Evolutionary conservation across 2,888 invertebrate species (phyloP).

Genomic region (Scaptomyza reducta): DNA sequence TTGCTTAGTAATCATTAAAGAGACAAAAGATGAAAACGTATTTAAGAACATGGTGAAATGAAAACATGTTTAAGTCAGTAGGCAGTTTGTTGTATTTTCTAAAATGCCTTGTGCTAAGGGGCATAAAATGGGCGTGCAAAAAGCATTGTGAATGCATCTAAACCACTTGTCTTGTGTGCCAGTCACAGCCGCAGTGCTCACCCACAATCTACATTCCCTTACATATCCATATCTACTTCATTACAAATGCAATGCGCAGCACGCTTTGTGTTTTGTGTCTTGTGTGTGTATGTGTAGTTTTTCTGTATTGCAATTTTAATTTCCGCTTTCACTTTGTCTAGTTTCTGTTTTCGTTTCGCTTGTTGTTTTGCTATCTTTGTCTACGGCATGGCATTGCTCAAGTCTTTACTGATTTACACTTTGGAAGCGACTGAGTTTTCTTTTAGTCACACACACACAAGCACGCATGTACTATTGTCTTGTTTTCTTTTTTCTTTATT

Average conservation of each 20-base stretch:
- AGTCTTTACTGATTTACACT: conserved; percentile 72
- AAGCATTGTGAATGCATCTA: conserved; percentile 47
- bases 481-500: conserved; percentile 21
- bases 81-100: conserved; percentile 39
- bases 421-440: conserved; percentile 35
- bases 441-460: conserved; percentile 22
- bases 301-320: conserved; percentile 78
- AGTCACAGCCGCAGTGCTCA: conserved; percentile 20
- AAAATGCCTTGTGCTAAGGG: conserved; percentile 37
- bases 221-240: conserved; percentile 53
- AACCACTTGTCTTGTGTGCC: conserved; percentile 34
- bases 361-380: conserved; percentile 2
- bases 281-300: conserved; percentile 25
- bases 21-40: conserved; percentile 2
- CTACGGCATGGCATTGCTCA: conserved; percentile 7
- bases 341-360: conserved; percentile 62
- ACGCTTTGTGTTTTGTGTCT: conserved; percentile 40
- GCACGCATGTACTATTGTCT: conserved; percentile 43
- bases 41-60: conserved; percentile 9
- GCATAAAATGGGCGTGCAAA: conserved; percentile 38
- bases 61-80: conserved; percentile 12
- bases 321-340: conserved; percentile 79
- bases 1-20: background rate
- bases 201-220: conserved; percentile 15
- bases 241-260: conserved; percentile 63